Evolutionary conservation across 2,888 invertebrate genomes (phyloP).

Genomic region (Callosobruchus maculatus): DNA sequence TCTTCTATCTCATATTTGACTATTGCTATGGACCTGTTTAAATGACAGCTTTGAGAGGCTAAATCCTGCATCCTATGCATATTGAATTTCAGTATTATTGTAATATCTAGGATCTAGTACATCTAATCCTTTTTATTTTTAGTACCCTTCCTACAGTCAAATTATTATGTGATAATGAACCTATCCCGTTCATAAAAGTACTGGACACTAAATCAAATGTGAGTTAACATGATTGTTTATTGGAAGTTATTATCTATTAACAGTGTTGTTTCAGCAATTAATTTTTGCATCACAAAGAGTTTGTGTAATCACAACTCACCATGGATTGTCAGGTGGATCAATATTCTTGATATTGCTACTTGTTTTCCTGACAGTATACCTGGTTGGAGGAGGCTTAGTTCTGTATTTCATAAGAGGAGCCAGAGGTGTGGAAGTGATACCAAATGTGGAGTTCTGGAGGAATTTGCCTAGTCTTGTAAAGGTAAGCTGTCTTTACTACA

Average conservation of each 20-base stretch:
- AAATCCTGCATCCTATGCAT: too few species aligned
- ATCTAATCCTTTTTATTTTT: slow-evolving; percentile 3
- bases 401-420: slow-evolving; percentile 68
- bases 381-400: slow-evolving; percentile 62
- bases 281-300: slow-evolving; percentile 53
- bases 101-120: background rate
- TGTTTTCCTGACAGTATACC: slow-evolving; percentile 57
- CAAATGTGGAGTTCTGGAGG: slow-evolving; percentile 71
- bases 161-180: slow-evolving; percentile 25
- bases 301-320: slow-evolving; percentile 49
- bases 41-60: too few species aligned
- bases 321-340: slow-evolving; percentile 60
- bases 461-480: slow-evolving; percentile 65
- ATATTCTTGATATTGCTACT: slow-evolving; percentile 63
- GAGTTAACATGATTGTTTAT: background rate
- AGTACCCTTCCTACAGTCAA: slow-evolving; percentile 15
- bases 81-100: too few species aligned
- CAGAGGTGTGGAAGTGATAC: slow-evolving; percentile 68
- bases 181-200: slow-evolving; percentile 27
- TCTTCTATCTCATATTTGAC: too few species aligned
- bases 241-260: background rate
- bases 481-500: slow-evolving; percentile 48
- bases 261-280: slow-evolving; percentile 45
- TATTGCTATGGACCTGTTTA: too few species aligned
- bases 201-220: slow-evolving; percentile 4